Base-by-base conservation (phyloP, 2,888 invertebrate species). In the Diplazon laetatorius region DNA sequence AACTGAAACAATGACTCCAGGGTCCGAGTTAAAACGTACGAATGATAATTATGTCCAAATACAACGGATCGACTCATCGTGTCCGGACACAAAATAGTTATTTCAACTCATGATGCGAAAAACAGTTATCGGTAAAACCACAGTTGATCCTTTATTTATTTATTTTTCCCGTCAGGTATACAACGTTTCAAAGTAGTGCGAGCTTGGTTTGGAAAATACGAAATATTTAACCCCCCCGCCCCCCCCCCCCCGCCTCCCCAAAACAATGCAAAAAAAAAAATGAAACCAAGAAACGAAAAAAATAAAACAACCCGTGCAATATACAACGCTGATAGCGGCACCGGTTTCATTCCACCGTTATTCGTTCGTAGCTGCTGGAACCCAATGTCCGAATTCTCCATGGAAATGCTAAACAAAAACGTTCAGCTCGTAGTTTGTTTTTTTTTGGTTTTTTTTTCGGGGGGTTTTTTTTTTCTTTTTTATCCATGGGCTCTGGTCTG, bases 401-500 rank as follows among this genome's bases (percentile, higher is more conserved):
- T 68, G 66, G 44, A 55, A 68, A 55, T 68, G 55, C 66, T 68
- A 55, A 42, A 68, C 66, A 68, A 68, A 68, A 68, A 68, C 66
- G 66, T 68, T 68, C 55, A 44, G 66, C 55, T 42, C 30, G 66
- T 55, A 22, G 42, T 12, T 46, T 30, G 14, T 44, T 30, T 22
- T 22, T 22, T 4, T 50, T 22, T 20, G 25, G 44, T 48, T 39
- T 50, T 70, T 39, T 59, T 60, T 20, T n/a, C n/a, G n/a, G n/a
- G n/a, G n/a, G n/a, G n/a, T n/a, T n/a, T n/a, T 4, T 50, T 22
- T 20, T 44, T 57, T 48, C 25, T 50, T 70, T 39, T 59, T 60
- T 20, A 16, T 39, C 20, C 22, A 57, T 35, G 25, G 50, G 50
- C 16, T 59, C 39, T 60, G 60, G 9, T 50, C 22, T 39, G 22